These are phyloP conservation scores for Octodon degus DNA, from an alignment of 2,113 vertebrate species.

Conservation along the genomic window DNA sequence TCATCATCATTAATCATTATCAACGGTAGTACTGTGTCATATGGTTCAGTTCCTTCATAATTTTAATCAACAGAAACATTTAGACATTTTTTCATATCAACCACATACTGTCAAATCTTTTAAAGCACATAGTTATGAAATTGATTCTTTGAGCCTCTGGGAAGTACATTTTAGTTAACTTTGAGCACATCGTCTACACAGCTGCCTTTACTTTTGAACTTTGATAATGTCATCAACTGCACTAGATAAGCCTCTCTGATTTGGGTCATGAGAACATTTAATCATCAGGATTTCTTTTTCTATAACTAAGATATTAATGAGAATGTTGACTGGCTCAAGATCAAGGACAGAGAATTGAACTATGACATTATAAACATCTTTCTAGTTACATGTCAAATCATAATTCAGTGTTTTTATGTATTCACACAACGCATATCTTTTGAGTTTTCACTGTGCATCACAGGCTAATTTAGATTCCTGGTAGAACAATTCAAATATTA, in stretches of 20 bases:
- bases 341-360: slow-evolving; percentile 25
- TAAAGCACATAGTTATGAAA: neutral
- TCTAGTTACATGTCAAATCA: slow-evolving; percentile 4
- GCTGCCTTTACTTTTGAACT: slow-evolving; percentile 28
- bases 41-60: neutral
- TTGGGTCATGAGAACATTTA: slow-evolving; percentile 52
- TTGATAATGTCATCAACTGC: slow-evolving; percentile 18
- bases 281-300: slow-evolving; percentile 23
- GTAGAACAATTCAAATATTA: neutral
- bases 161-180: slow-evolving; percentile 8
- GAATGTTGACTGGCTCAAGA: slow-evolving; percentile 20
- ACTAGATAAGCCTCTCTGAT: neutral
- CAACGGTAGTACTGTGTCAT: neutral
- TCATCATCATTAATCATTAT: slow-evolving; percentile 24
- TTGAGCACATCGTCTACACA: neutral
- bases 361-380: slow-evolving; percentile 6
- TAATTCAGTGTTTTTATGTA: neutral
- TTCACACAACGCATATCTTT: neutral
- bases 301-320: neutral
- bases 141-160: neutral
- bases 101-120: neutral
- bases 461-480: neutral
- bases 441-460: slow-evolving; percentile 24
- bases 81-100: slow-evolving; percentile 3
- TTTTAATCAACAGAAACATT: slow-evolving; percentile 31